phyloP scores from a whole-genome alignment of 35 echinoderm and acorn worm species.

The Heliocidaris erythrogramma region DNA sequence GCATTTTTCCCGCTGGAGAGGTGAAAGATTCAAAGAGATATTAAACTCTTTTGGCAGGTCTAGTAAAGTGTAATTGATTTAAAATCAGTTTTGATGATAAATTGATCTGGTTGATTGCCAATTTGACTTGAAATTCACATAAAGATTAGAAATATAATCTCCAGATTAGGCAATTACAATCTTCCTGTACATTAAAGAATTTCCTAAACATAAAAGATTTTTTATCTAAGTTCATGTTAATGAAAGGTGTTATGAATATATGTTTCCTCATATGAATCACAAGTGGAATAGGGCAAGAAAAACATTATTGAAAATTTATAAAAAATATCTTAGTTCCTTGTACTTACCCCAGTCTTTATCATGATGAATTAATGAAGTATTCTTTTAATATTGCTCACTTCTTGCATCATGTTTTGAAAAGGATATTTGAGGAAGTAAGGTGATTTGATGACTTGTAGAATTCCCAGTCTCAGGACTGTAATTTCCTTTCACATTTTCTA shows the following conservation, averaged over 20 bases:
- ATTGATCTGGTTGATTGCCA: conserved; percentile 10
- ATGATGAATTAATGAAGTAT: background rate
- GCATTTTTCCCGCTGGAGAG: background rate
- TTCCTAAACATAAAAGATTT: background rate
- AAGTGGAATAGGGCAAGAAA: background rate
- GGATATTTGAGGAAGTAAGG: conserved; percentile 1
- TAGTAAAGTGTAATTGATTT: background rate
- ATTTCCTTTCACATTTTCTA: background rate
- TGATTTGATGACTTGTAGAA: background rate
- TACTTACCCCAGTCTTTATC: background rate
- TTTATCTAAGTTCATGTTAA: background rate
- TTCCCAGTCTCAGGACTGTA: background rate
- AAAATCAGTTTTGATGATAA: background rate
- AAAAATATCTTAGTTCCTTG: background rate
- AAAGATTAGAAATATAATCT: background rate
- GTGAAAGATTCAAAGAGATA: background rate
- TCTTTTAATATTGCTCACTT: background rate
- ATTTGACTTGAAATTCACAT: background rate
- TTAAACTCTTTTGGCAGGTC: background rate
- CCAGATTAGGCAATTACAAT: background rate
- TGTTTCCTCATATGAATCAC: conserved; percentile 1
- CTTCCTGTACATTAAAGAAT: background rate
- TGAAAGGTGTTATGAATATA: background rate
- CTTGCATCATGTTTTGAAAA: background rate
- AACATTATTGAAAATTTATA: background rate